Percentiles rank a stretch among this genome's conserved stretches.
phyloP scores from a whole-genome alignment of 2,113 vertebrate genomes.

The Pelodiscus sinensis region DNA sequence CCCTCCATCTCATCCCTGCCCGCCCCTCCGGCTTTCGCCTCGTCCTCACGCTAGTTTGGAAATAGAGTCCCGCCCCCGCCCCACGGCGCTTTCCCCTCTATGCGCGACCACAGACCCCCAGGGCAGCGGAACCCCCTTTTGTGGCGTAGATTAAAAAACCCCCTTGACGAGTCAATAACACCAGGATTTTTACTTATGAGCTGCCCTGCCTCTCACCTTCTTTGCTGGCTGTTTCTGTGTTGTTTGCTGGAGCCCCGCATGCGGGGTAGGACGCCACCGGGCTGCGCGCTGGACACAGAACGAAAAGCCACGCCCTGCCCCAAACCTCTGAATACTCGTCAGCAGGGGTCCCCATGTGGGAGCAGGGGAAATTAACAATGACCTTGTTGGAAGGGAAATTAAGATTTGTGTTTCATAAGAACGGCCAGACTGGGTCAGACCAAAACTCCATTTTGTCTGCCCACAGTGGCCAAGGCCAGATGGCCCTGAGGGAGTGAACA shows the following conservation, averaged over 20 bases:
- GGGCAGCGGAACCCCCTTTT: not conserved
- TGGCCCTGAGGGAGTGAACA: too few relatives aligned
- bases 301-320: too few relatives aligned
- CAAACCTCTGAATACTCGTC: not conserved
- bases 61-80: not conserved
- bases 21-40: not conserved
- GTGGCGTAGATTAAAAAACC: not conserved
- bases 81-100: not conserved
- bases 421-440: too few relatives aligned
- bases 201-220: not conserved
- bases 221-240: not conserved
- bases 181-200: conserved; percentile 28
- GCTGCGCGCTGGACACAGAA: too few relatives aligned
- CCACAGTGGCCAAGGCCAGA: too few relatives aligned
- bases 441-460: too few relatives aligned
- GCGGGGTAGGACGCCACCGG: too few relatives aligned
- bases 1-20: not conserved
- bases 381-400: too few relatives aligned
- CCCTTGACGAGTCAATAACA: conserved; percentile 9
- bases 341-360: not conserved
- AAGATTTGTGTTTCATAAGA: too few relatives aligned
- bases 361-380: not conserved
- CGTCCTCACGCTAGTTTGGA: not conserved
- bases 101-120: not conserved
- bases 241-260: not conserved